Percentiles rank a stretch among this genome's conserved stretches.
These are phyloP conservation scores for Entomobrya proxima DNA, from an alignment of 2,888 invertebrate species.

Conservation along the genomic window DNA sequence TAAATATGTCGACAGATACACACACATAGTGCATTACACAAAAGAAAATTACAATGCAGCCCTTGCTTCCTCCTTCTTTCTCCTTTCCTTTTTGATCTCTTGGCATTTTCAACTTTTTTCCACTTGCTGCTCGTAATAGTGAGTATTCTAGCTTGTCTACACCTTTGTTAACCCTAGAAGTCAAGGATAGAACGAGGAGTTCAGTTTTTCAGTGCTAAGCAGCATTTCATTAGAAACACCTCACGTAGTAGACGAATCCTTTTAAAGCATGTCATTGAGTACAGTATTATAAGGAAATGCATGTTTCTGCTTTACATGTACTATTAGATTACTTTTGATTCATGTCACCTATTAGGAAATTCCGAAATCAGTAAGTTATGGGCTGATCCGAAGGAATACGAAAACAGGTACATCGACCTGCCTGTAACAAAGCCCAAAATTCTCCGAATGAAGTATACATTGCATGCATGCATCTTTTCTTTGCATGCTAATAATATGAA, in stretches of 20 bases:
- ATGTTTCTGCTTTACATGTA: background rate
- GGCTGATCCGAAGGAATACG: background rate
- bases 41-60: conserved; percentile 35
- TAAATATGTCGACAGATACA: background rate
- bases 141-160: background rate
- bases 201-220: background rate
- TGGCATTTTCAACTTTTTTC: conserved; percentile 41
- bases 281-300: too few relatives aligned
- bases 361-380: conserved; percentile 52
- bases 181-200: background rate
- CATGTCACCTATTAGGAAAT: conserved; percentile 59
- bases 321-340: conserved; percentile 67
- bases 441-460: background rate
- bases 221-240: conserved; percentile 32
- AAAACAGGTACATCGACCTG: background rate
- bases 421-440: background rate
- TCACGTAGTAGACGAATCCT: conserved; percentile 44
- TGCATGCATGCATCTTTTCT: too few relatives aligned
- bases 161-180: background rate
- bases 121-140: background rate
- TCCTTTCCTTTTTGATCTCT: conserved; percentile 24
- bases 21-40: background rate
- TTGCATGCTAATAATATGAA: background rate
- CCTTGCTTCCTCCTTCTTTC: conserved; percentile 5
- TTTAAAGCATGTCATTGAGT: too few relatives aligned